phyloP scores from a whole-genome alignment of 2,888 invertebrate species.

The Aphidoletes aphidimyza region DNA sequence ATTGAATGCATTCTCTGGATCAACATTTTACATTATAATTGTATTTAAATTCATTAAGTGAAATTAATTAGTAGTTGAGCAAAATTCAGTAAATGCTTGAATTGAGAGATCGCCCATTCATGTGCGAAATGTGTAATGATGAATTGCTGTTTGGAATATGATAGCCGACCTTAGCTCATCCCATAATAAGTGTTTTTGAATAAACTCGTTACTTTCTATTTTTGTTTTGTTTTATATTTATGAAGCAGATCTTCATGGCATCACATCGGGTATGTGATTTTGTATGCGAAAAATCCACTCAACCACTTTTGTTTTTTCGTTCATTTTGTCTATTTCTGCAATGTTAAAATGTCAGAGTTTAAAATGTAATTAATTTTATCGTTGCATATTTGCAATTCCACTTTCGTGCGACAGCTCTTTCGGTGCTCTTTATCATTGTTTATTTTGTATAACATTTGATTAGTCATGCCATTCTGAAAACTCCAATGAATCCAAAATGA shows the following conservation, averaged over 20 bases:
- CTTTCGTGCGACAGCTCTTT: not conserved
- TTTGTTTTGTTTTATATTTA: not conserved
- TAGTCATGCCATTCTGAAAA: not conserved
- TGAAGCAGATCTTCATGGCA: too few species aligned
- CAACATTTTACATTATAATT: not conserved
- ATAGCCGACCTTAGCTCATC: not conserved
- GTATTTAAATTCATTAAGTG: not conserved
- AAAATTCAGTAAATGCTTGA: not conserved
- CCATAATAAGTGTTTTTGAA: constrained; percentile 45
- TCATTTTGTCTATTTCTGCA: not conserved
- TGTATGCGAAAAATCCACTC: too few species aligned
- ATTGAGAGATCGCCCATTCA: not conserved
- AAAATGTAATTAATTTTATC: not conserved
- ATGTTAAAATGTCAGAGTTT: not conserved
- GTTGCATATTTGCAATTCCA: not conserved
- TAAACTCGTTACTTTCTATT: constrained; percentile 43
- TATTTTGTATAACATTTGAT: not conserved
- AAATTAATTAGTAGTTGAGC: not conserved
- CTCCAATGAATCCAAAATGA: not conserved
- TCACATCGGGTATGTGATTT: too few species aligned
- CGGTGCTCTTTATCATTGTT: not conserved
- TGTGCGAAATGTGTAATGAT: not conserved
- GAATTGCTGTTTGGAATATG: not conserved
- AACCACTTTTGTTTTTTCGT: too few species aligned
- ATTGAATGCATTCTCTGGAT: not conserved